Conservation (phyloP, 2,888 invertebrate genomes). For the Pseudococcus viburni region DNA sequence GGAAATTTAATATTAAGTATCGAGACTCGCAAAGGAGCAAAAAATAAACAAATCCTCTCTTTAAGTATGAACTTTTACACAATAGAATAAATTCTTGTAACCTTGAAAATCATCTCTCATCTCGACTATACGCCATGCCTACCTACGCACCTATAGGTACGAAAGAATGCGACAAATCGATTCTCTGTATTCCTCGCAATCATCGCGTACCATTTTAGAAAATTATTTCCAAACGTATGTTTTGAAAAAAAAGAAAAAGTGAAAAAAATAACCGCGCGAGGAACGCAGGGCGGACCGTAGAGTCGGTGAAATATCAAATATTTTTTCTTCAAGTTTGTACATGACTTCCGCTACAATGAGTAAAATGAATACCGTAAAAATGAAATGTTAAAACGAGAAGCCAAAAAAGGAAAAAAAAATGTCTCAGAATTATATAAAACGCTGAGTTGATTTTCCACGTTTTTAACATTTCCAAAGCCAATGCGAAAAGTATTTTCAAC, state of each 20-base stretch:
- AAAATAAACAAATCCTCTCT: background rate
- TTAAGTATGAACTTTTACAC: background rate
- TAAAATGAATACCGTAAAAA: constrained; percentile 21
- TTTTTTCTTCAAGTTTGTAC: constrained; percentile 32
- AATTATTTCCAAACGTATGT: constrained; percentile 20
- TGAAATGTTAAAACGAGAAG: background rate
- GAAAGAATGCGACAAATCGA: constrained; percentile 28
- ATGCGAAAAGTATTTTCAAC: background rate
- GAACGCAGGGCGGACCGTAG: background rate
- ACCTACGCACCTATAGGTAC: background rate
- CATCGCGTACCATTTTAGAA: constrained; percentile 1
- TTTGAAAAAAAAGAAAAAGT: background rate
- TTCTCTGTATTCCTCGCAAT: background rate
- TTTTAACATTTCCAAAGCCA: constrained; percentile 18
- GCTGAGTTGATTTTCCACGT: constrained; percentile 23
- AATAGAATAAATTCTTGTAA: background rate
- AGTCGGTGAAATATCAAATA: background rate
- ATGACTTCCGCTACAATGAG: constrained; percentile 46
- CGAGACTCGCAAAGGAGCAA: background rate
- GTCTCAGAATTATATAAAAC: background rate
- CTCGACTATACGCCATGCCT: background rate
- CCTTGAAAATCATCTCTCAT: constrained; percentile 3
- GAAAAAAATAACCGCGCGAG: background rate
- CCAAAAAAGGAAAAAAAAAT: background rate
- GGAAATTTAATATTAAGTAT: background rate